Percentiles rank a stretch among this genome's conserved stretches.
Evolutionary conservation across 2,797 vertebrate genomes (phyloP).

Genomic region (Diglossa cyanea): DNA sequence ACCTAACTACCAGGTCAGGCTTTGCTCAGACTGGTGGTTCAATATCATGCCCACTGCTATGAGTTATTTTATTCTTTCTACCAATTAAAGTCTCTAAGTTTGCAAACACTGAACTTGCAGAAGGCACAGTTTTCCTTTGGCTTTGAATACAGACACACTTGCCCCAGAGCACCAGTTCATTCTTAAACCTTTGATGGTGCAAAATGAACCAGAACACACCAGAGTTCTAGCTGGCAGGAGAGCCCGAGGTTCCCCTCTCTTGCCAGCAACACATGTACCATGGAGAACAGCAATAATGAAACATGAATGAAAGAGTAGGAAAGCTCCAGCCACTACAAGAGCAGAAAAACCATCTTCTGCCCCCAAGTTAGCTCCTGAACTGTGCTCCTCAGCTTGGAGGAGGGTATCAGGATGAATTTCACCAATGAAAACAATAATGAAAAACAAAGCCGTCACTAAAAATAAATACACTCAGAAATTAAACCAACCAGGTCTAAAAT

Average conservation of each 20-base stretch:
- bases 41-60: background rate
- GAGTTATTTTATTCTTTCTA: background rate
- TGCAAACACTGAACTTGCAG: background rate
- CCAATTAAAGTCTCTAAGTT: background rate
- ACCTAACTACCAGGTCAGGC: background rate
- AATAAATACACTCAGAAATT: background rate
- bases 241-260: background rate
- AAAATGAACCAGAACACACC: background rate
- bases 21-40: background rate
- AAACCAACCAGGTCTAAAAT: constrained; percentile 16
- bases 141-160: background rate
- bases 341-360: background rate
- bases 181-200: background rate
- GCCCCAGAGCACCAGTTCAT: background rate
- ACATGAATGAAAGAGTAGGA: background rate
- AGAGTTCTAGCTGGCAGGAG: background rate
- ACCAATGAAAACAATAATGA: background rate
- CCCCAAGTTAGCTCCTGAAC: background rate
- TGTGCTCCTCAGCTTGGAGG: background rate
- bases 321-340: background rate
- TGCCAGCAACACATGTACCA: background rate
- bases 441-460: background rate
- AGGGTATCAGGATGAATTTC: background rate
- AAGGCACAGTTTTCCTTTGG: background rate
- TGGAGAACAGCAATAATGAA: background rate